phyloP scores from a whole-genome alignment of 2,797 vertebrate genomes.

The Enteromius fasciolatus region DNA sequence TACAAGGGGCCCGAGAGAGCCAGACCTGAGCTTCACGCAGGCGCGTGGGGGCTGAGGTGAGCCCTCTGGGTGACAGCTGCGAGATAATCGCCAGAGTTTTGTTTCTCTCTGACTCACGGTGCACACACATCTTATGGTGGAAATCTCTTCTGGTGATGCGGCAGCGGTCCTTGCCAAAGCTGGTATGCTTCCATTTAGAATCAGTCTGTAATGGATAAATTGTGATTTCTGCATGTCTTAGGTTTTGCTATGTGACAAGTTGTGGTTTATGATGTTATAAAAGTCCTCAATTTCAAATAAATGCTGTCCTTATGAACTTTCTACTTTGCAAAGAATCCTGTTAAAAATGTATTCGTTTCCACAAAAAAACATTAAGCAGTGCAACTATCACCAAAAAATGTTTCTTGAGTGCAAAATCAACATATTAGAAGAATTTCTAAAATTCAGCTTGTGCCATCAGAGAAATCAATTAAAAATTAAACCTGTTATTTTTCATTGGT shows the following conservation, averaged over 20 bases:
- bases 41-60: background rate
- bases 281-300: background rate
- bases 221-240: background rate
- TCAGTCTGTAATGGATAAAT: slow-evolving; percentile 14
- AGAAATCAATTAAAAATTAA: no score
- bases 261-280: background rate
- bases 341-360: background rate
- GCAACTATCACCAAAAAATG: background rate
- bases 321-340: background rate
- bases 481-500: background rate
- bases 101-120: slow-evolving; percentile 23
- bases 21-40: background rate
- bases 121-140: background rate
- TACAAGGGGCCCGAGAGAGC: background rate
- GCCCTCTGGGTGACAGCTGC: slow-evolving; percentile 27
- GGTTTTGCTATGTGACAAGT: background rate
- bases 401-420: background rate
- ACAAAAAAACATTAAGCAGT: background rate
- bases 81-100: slow-evolving; percentile 36
- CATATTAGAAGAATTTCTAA: background rate
- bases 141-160: background rate
- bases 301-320: background rate
- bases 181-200: background rate
- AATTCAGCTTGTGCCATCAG: no score
- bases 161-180: background rate